phyloP scores from a whole-genome alignment of 2,113 vertebrate species.

The Piaya cayana region DNA sequence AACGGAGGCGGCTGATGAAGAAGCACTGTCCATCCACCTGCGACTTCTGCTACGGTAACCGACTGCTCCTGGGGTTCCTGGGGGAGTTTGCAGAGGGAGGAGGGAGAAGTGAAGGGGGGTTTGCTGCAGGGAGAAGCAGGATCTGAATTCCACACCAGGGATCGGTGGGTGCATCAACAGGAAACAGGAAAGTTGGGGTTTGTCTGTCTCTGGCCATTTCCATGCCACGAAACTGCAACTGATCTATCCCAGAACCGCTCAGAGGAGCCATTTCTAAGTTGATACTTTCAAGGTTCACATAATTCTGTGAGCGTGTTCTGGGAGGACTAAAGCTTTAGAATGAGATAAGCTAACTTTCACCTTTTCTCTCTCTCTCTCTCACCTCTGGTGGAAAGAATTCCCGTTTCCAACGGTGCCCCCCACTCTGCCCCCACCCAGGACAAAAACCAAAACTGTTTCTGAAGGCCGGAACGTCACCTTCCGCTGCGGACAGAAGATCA shows the following conservation, averaged over 20 bases:
- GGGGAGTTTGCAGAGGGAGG: too few relatives aligned
- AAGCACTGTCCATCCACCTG: constrained; percentile 94
- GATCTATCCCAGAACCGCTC: neutral
- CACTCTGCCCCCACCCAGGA: constrained; percentile 85
- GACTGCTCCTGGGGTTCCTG: fast-evolving
- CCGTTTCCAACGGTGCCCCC: constrained; percentile 88
- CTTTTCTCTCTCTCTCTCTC: neutral
- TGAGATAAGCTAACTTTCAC: neutral
- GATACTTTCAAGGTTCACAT: neutral
- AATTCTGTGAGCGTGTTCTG: neutral
- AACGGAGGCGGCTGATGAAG: constrained; percentile 87
- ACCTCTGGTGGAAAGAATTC: constrained; percentile 77
- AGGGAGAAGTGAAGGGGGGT: too few relatives aligned
- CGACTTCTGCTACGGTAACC: constrained; percentile 93
- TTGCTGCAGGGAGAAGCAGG: too few relatives aligned
- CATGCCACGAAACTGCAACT: neutral
- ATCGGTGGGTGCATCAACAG: too few relatives aligned
- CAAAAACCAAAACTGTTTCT: constrained; percentile 88
- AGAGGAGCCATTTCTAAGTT: neutral
- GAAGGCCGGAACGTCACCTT: constrained; percentile 94
- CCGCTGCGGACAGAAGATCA: constrained; percentile 93
- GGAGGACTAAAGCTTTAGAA: too few relatives aligned
- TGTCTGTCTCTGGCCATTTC: neutral
- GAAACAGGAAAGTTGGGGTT: neutral
- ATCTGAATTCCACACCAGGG: too few relatives aligned